Percentiles rank a stretch among this genome's conserved stretches.
These are phyloP conservation scores for Ophioninae sp. DNA, from an alignment of 2,888 invertebrate genomes.

Conservation along the genomic window DNA sequence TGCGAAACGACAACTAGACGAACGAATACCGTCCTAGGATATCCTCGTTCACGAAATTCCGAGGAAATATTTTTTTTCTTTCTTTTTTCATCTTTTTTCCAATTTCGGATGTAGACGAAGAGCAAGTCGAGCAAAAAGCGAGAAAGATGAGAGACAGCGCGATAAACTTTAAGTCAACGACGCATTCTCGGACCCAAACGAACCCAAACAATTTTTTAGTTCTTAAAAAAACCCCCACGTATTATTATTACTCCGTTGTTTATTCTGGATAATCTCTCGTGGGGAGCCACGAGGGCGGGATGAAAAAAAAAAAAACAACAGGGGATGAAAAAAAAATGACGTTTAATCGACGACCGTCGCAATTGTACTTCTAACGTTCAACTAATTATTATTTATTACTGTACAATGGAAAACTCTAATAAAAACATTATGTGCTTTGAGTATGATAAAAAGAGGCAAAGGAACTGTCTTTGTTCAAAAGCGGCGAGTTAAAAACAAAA, in stretches of 20 bases:
- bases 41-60: conserved; percentile 45
- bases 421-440: conserved; percentile 74
- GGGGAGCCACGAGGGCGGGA: conserved; percentile 21
- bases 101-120: conserved; percentile 39
- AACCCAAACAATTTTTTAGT: conserved; percentile 31
- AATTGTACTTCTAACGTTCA: conserved; percentile 71
- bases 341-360: conserved; percentile 49
- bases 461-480: conserved; percentile 51
- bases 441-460: conserved; percentile 65
- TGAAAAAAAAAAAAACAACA: conserved; percentile 15
- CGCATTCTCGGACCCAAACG: conserved; percentile 9
- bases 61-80: conserved; percentile 40
- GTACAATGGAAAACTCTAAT: conserved; percentile 78
- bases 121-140: conserved; percentile 48
- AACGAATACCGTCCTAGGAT: conserved; percentile 59
- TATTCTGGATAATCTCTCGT: conserved; percentile 48
- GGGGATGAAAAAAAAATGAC: not conserved
- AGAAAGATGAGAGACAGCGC: conserved; percentile 15
- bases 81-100: conserved; percentile 30
- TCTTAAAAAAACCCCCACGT: conserved; percentile 17
- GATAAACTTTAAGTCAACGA: conserved; percentile 45
- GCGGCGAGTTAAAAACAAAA: conserved; percentile 36
- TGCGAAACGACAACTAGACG: conserved; percentile 62
- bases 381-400: conserved; percentile 79
- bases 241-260: conserved; percentile 54